Evolutionary conservation across 2,113 vertebrate genomes (phyloP).

Genomic region (Athene noctua): DNA sequence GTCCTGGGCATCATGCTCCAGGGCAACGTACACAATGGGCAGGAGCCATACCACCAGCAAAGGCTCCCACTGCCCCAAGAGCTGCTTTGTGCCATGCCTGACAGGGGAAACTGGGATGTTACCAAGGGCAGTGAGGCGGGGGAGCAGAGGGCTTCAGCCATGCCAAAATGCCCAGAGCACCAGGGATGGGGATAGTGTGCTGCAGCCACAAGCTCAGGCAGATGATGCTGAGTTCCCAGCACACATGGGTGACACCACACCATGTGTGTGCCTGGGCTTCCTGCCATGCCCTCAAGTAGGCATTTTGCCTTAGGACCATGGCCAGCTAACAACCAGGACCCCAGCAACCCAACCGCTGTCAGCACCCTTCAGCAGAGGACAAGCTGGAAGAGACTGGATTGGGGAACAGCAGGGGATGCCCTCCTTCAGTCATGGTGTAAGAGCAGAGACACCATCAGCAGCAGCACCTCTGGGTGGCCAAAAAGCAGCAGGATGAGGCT

Average conservation of each 20-base stretch:
- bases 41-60: neutral
- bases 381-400: neutral
- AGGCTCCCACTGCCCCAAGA: neutral
- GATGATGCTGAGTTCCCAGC: neutral
- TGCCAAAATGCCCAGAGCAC: neutral
- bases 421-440: neutral
- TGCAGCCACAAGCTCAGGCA: accelerated
- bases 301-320: neutral
- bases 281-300: neutral
- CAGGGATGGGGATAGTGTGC: too few species aligned
- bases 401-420: neutral
- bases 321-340: neutral
- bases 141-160: neutral
- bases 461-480: neutral
- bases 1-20: neutral
- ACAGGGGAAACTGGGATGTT: neutral
- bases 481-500: neutral
- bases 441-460: neutral
- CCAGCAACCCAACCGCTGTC: neutral
- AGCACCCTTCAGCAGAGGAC: neutral
- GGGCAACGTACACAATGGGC: neutral
- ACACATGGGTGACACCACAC: neutral
- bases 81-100: neutral
- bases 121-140: neutral
- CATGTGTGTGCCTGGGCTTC: neutral